Evolutionary conservation across 2,797 vertebrate species (phyloP).

Genomic region (Neosilurus mollespiculum): DNA sequence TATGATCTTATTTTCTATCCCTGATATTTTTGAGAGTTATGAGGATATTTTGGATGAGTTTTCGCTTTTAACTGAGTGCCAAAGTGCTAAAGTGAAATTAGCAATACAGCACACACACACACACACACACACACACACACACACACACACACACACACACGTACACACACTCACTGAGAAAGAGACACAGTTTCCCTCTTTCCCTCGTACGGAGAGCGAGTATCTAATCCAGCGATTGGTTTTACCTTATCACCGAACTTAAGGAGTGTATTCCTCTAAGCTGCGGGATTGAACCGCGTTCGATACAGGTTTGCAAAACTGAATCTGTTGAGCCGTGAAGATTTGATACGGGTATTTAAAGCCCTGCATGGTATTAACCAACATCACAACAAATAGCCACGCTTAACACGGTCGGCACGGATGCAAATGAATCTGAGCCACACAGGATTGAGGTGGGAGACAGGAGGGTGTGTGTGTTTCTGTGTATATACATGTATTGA

Average conservation of each 20-base stretch:
- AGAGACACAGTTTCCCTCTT: constrained; percentile 25
- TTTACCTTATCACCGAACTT: constrained; percentile 84
- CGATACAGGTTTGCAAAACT: constrained; percentile 86
- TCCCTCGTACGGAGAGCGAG: constrained; percentile 61
- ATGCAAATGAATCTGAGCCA: constrained; percentile 83
- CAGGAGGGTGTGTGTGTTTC: constrained; percentile 48
- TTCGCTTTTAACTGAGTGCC: neutral
- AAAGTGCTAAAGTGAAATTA: neutral
- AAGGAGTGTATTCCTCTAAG: constrained; percentile 84
- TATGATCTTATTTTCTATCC: no score
- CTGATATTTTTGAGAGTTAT: neutral
- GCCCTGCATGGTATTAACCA: constrained; percentile 81
- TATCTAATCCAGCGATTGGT: constrained; percentile 81
- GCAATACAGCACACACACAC: constrained; percentile 14
- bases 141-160: constrained; percentile 30
- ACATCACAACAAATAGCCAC: constrained; percentile 84
- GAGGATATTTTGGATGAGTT: neutral
- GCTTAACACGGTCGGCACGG: constrained; percentile 76
- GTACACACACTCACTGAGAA: neutral
- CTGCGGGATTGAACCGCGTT: constrained; percentile 83
- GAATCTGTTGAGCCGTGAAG: constrained; percentile 84
- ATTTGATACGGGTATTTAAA: constrained; percentile 88
- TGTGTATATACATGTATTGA: neutral
- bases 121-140: constrained; percentile 37
- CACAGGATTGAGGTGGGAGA: constrained; percentile 73